Base-by-base conservation (phyloP, 2,888 invertebrate species). In the Caenorhabditis imperialis region DNA sequence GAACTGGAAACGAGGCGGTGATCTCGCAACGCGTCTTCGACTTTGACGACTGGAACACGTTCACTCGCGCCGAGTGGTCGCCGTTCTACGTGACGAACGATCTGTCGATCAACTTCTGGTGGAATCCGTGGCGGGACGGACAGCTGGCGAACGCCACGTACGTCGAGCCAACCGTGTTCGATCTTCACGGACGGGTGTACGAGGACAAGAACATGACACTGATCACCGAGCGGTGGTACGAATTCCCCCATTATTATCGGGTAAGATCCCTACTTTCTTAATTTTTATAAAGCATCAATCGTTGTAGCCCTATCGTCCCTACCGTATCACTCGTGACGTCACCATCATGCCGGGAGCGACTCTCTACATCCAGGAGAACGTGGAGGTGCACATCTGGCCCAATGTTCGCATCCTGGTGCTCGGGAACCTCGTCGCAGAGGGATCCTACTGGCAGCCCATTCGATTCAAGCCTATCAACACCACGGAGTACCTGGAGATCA, bases 11-110 rank as follows among this genome's bases (percentile, higher is more conserved):
- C 67, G 85, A 84, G 16, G 90, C 90, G 5, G 91, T 91, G 61
- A 98, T 99, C 58, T 92, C 92, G 67, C 91, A 92, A 54, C 91
- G 92, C 87, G 76, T 86, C 20, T 86, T 86, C 53, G 86, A 86
- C 55, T 73, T 79, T 37, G 96, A 99, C 88, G 97, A 98, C 88
- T 99, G 99, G 98, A 99, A 99, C 88, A 94, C 95, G 89, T 96
- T 95, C 88, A 96, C 96, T 0, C 92, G 96, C 55, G 97, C 96
- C 0, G 91, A 93, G 14, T 99, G 93, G 89, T 91, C 93, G 60
- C 99, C 98, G 0, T 98, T 92, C 89, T 91, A 96, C 65, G 91
- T 93, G 0, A 92, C 92, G 87, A 92, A 94, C 79, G 88, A 85
- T 91, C 72, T 78, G 16, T 86, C 85, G 54, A 82, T 86, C 60